Base-by-base conservation (phyloP, 1,140 invertebrate species). In the Drosophila ohnishii region DNA sequence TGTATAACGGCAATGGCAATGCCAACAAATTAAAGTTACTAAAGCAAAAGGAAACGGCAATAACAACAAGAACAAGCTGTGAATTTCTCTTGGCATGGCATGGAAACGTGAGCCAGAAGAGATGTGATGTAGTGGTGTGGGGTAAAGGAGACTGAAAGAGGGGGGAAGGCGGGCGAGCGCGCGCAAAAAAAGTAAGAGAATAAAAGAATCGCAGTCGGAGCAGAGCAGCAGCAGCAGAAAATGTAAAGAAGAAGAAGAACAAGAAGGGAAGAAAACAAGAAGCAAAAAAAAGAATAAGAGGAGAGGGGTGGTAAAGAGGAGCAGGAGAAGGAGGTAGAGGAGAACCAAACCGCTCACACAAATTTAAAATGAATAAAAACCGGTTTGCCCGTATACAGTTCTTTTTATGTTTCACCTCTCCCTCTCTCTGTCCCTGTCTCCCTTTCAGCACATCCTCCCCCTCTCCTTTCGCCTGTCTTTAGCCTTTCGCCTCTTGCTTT, bases 21-120 rank as follows among this genome's bases (percentile, higher is more conserved):
- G 72, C 70, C 81, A 85, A 84, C 82, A 80, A 85, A 85, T 85
- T 84, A 80, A 84, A 84, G 81, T 85, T 80, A 80, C 77, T 77
- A 85, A 85, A 76, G 71, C 76, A 76, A 76, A 55, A 79, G 72
- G 62, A 71, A 61, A 40, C 48, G 35, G 56, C 71, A 61, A 61
- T 45, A 73, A 40, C 48, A 78, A 55, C 32, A 60, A 44, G 42
- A 73, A 57, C 40, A 63, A 25, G 42, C 53, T 60, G 51, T 61
- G 61, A 60, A 78, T 67, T 63, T 74, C 34, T 55, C 53, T 79
- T 67, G 70, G 34, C 60, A 64, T 59, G 74, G 77, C 62, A 34
- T 59, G 55, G 40, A 64, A 69, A 50, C 51, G 40, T 45, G 64
- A 69, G 42, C 55, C 50, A 51, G 44, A 56, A 56, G 34, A 32